Conservation (phyloP, 2,888 invertebrate species). For the Bimastos eiseni region DNA sequence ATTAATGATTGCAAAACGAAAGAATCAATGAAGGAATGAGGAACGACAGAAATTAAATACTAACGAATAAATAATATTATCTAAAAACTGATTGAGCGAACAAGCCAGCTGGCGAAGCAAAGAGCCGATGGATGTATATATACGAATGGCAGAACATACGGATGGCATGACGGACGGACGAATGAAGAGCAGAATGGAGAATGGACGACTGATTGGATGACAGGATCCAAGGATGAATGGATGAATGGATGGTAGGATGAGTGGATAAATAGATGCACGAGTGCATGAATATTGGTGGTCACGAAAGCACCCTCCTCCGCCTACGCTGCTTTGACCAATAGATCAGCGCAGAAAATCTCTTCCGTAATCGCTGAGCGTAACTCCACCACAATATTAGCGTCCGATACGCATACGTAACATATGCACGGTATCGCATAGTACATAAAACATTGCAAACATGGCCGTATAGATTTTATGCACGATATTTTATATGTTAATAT, state of each 20-base stretch:
- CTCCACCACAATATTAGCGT: neutral
- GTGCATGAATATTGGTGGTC: neutral
- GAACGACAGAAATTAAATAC: no score
- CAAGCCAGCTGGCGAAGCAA: neutral
- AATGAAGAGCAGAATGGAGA: neutral
- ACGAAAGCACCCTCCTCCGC: neutral
- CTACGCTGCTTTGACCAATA: neutral
- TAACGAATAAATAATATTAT: no score
- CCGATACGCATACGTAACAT: neutral
- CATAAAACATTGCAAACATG: neutral
- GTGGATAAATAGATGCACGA: neutral
- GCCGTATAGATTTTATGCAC: neutral
- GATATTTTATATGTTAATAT: no score
- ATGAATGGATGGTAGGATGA: neutral
- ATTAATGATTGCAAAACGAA: neutral
- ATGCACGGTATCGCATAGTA: neutral
- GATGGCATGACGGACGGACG: neutral
- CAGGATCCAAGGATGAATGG: no score
- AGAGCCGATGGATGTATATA: no score
- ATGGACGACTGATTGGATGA: neutral
- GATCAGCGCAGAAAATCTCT: neutral
- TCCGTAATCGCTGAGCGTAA: constrained; percentile 3
- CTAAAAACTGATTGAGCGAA: neutral
- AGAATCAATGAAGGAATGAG: neutral
- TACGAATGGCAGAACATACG: neutral